Evolutionary conservation across 2,113 vertebrate species (phyloP).

Genomic region (Rhegmatorhina hoffmannsi): DNA sequence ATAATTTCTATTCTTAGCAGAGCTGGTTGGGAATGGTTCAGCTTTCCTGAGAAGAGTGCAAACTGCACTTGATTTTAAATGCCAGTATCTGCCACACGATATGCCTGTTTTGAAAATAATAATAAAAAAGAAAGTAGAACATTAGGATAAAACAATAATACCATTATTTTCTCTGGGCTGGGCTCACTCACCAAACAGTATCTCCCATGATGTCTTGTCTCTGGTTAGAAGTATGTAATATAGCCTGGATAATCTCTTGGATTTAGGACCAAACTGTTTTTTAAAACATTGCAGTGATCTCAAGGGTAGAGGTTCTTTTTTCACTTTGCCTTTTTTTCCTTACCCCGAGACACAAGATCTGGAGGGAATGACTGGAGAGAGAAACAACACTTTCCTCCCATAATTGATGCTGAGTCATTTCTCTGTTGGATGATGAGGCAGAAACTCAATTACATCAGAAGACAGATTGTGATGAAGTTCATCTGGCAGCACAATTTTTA

Average conservation of each 20-base stretch:
- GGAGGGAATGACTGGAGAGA: background rate
- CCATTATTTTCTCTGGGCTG: background rate
- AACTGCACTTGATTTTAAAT: background rate
- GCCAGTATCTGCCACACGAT: background rate
- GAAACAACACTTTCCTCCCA: background rate
- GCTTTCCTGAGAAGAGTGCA: background rate
- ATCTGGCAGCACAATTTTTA: background rate
- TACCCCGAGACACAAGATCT: background rate
- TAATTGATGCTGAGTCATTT: background rate
- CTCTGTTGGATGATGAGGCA: conserved; percentile 1
- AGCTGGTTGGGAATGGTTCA: background rate
- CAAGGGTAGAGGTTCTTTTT: background rate
- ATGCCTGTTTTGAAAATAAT: background rate
- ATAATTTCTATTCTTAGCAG: background rate
- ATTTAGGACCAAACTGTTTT: background rate
- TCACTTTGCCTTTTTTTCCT: background rate
- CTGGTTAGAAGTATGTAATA: background rate
- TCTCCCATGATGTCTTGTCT: background rate
- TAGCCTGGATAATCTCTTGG: background rate
- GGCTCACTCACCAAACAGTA: background rate
- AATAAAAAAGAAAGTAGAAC: background rate
- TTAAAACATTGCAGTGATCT: background rate
- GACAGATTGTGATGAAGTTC: background rate
- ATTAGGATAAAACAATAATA: background rate
- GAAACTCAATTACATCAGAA: conserved; percentile 32